A percentile compares a stretch with the other conserved stretches of the same genome.
Evolutionary conservation across 2,113 vertebrate species (phyloP).

Genomic region (Melanerpes formicivorus): DNA sequence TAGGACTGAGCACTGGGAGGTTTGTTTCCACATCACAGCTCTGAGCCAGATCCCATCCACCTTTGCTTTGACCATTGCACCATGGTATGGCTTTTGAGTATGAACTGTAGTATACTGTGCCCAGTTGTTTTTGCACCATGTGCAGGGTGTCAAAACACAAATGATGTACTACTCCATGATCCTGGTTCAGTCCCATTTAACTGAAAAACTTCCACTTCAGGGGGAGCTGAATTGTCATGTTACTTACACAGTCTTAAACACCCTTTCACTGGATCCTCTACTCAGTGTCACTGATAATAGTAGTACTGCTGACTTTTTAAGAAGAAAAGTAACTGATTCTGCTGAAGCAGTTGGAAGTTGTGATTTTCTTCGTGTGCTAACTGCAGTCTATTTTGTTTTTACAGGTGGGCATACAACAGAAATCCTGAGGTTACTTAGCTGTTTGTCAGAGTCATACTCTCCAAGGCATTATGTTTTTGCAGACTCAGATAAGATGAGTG

Average conservation of each 20-base stretch:
- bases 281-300: not conserved
- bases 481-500: slow-evolving; percentile 91
- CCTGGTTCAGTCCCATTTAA: not conserved
- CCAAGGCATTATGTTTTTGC: slow-evolving; percentile 91
- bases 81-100: not conserved
- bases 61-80: fast-evolving
- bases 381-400: slow-evolving; percentile 11
- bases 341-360: not conserved
- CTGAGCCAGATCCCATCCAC: not conserved
- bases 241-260: not conserved
- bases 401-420: slow-evolving; percentile 95
- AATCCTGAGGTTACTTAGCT: slow-evolving; percentile 87
- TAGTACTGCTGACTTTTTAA: not conserved
- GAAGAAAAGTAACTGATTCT: not conserved
- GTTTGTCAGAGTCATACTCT: slow-evolving; percentile 81
- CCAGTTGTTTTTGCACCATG: fast-evolving
- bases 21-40: not conserved
- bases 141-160: not conserved
- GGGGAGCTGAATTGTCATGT: not conserved
- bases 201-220: not conserved
- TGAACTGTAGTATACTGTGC: not conserved
- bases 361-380: not conserved
- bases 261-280: not conserved
- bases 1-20: not conserved
- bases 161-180: not conserved